These are phyloP conservation scores for Platichthys flesus DNA, from an alignment of 2,113 vertebrate species.

Conservation along the genomic window DNA sequence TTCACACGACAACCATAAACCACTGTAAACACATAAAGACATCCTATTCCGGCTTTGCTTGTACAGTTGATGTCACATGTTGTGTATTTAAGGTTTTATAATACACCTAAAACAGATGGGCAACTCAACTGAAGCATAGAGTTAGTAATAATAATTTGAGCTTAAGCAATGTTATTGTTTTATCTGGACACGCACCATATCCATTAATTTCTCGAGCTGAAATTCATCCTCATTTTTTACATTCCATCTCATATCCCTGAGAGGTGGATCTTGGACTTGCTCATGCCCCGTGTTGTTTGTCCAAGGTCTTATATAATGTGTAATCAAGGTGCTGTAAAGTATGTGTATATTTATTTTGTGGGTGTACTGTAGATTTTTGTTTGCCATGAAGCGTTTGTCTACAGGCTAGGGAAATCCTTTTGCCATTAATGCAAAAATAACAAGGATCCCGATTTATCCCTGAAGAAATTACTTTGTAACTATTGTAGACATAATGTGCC, in stretches of 20 bases:
- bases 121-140: background rate
- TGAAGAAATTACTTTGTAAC: background rate
- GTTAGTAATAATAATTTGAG: background rate
- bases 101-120: background rate
- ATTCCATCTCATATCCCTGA: constrained; percentile 27
- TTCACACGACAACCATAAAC: constrained; percentile 31
- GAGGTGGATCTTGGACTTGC: constrained; percentile 3
- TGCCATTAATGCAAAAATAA: constrained; percentile 10
- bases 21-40: background rate
- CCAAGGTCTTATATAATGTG: constrained; percentile 26
- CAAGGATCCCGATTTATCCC: background rate
- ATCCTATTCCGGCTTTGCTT: constrained; percentile 1
- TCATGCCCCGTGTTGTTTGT: constrained; percentile 6
- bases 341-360: background rate
- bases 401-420: background rate
- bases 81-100: background rate
- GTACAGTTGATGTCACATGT: constrained; percentile 3
- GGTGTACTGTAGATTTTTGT: background rate
- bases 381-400: constrained; percentile 23
- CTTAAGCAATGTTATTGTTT: background rate
- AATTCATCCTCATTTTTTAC: constrained; percentile 22
- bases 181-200: background rate
- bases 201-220: background rate
- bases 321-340: constrained; percentile 8
- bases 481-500: background rate